Conservation (phyloP, 2,113 vertebrate species). For the Sarotherodon lohbergeri region DNA sequence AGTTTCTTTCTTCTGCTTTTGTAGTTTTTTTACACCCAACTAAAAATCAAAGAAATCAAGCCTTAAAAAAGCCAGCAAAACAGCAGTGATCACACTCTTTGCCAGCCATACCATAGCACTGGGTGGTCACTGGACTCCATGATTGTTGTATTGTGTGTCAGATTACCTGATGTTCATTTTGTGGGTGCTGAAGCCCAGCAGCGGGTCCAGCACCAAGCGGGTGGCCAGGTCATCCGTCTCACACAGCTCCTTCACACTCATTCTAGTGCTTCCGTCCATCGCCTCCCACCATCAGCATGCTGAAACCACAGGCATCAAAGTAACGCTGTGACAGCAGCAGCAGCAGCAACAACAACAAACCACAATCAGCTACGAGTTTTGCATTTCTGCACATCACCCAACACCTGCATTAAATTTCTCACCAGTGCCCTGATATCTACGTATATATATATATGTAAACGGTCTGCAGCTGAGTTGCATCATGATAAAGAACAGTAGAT, state of each 20-base stretch:
- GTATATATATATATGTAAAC: neutral
- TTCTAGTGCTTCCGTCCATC: slow-evolving; percentile 81
- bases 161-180: slow-evolving; percentile 99
- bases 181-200: slow-evolving; percentile 97
- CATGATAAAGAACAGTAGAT: neutral
- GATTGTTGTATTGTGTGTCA: neutral
- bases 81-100: neutral
- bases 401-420: neutral
- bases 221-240: slow-evolving; percentile 98
- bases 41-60: neutral
- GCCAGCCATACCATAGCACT: neutral
- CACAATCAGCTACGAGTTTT: neutral
- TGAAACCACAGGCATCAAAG: slow-evolving; percentile 42
- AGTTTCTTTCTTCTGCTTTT: neutral
- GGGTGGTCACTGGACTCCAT: neutral
- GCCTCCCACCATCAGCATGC: slow-evolving; percentile 81
- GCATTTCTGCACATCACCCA: neutral
- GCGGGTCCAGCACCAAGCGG: slow-evolving; percentile 96
- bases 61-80: neutral
- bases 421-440: neutral
- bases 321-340: neutral
- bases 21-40: neutral
- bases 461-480: neutral
- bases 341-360: neutral
- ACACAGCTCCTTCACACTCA: slow-evolving; percentile 98